Conservation (phyloP, 2,113 vertebrate genomes). For the Limanda limanda region DNA sequence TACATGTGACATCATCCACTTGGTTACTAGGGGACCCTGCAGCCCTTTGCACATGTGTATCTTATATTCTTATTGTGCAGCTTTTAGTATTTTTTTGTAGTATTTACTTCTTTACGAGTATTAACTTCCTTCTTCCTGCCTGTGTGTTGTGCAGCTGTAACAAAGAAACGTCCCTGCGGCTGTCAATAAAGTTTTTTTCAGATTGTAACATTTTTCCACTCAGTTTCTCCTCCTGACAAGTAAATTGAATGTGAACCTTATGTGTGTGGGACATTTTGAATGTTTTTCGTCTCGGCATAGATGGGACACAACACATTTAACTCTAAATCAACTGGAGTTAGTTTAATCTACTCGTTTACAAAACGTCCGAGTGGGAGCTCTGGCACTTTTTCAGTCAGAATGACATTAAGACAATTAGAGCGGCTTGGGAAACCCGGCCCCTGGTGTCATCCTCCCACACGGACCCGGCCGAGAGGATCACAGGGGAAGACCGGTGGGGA, state of each 20-base stretch:
- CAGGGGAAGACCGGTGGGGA: constrained; percentile 52
- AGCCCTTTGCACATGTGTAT: neutral
- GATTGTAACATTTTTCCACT: too few relatives aligned
- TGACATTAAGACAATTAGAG: constrained; percentile 22
- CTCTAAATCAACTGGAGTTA: neutral
- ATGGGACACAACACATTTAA: too few relatives aligned
- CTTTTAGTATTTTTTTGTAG: too few relatives aligned
- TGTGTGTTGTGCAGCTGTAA: neutral
- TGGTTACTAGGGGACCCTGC: neutral
- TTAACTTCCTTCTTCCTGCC: neutral
- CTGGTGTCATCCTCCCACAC: constrained; percentile 50
- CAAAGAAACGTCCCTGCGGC: neutral
- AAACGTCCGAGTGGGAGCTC: neutral
- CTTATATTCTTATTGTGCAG: too few relatives aligned
- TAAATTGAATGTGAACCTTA: too few relatives aligned
- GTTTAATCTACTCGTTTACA: too few relatives aligned
- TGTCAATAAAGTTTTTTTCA: neutral
- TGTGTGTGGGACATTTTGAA: too few relatives aligned
- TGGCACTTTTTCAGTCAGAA: constrained; percentile 15
- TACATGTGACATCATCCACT: neutral
- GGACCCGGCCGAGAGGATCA: constrained; percentile 53
- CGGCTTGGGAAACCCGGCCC: neutral
- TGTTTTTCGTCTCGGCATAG: too few relatives aligned
- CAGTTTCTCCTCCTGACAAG: too few relatives aligned
- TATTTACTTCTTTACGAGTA: neutral